Evolutionary conservation across 2,888 invertebrate species (phyloP).

Genomic region (Aphodius sticticus): DNA sequence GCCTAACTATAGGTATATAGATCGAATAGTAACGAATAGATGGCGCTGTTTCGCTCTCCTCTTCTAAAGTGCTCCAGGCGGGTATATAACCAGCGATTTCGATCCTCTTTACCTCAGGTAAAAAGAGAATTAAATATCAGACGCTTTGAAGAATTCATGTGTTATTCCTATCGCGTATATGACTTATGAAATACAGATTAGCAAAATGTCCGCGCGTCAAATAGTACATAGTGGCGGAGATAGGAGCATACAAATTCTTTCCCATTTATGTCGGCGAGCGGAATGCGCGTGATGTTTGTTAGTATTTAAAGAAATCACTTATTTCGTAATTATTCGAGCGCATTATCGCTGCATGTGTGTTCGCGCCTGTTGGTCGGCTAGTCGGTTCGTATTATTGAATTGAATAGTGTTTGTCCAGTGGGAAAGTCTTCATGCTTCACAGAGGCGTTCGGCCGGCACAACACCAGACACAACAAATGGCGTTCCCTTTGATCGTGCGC

Average conservation of each 20-base stretch:
- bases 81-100: too few relatives aligned
- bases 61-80: too few relatives aligned
- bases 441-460: constrained; percentile 27
- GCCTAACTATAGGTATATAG: too few relatives aligned
- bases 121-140: too few relatives aligned
- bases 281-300: not conserved
- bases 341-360: not conserved
- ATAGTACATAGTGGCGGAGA: not conserved
- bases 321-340: not conserved
- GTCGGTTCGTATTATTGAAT: not conserved
- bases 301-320: constrained; percentile 4
- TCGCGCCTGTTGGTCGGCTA: not conserved
- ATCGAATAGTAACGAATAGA: too few relatives aligned
- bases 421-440: not conserved
- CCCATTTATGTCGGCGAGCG: not conserved
- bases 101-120: too few relatives aligned
- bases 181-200: too few relatives aligned
- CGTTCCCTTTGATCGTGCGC: constrained; percentile 29
- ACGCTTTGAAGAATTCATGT: too few relatives aligned
- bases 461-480: constrained; percentile 32
- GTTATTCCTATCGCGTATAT: too few relatives aligned
- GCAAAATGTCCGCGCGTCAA: too few relatives aligned
- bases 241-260: not conserved
- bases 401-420: not conserved
- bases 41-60: too few relatives aligned